Percentiles rank a stretch among this genome's conserved stretches.
Conservation (phyloP, 2,113 vertebrate species). For the Rhipidura dahli region DNA sequence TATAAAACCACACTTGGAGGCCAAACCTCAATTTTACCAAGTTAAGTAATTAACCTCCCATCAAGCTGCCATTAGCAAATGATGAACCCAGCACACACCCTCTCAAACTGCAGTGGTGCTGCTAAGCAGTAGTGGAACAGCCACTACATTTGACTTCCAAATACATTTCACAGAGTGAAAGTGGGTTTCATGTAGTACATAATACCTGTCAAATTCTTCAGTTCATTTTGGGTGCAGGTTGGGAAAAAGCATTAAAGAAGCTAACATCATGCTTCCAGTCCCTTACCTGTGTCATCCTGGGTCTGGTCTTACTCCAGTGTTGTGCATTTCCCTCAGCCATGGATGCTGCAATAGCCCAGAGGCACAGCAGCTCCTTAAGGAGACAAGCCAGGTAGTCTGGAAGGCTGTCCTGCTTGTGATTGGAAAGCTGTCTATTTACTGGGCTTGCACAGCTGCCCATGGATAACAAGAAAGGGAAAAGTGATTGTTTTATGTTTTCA, state of each 20-base stretch:
- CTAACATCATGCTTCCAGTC: neutral
- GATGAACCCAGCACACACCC: neutral
- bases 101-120: neutral
- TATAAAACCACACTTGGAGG: neutral
- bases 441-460: neutral
- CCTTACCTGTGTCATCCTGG: neutral
- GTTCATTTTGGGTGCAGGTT: neutral
- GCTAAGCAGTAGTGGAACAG: neutral
- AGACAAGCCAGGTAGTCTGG: neutral
- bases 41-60: neutral
- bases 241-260: neutral
- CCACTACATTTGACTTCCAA: neutral
- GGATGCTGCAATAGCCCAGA: neutral
- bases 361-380: neutral
- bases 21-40: neutral
- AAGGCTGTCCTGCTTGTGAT: neutral
- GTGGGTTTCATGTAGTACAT: neutral
- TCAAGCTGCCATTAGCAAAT: neutral
- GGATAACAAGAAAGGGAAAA: neutral
- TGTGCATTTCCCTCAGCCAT: neutral
- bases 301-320: neutral
- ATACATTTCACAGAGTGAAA: neutral
- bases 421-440: neutral
- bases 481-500: neutral
- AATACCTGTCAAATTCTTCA: neutral